phyloP scores from a whole-genome alignment of 2,113 vertebrate genomes.

The Ranitomeya variabilis region DNA sequence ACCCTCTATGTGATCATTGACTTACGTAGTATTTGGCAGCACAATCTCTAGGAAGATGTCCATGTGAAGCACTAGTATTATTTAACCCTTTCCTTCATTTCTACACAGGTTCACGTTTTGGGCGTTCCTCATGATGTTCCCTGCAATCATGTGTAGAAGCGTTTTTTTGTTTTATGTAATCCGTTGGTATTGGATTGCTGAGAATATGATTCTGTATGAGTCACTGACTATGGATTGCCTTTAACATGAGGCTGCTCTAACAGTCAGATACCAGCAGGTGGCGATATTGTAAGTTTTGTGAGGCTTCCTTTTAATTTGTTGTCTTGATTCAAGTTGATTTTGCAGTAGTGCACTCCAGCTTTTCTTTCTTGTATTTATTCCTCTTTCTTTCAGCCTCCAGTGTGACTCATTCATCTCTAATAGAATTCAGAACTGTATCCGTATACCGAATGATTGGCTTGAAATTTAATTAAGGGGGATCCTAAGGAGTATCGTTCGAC shows the following conservation, averaged over 20 bases:
- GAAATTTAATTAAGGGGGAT: conserved; percentile 40
- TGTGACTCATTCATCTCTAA: conserved; percentile 49
- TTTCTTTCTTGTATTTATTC: conserved; percentile 25
- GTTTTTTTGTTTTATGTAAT: not conserved
- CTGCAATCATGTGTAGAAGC: not conserved
- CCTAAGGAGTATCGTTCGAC: conserved; percentile 15
- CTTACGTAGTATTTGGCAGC: not conserved
- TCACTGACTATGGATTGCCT: not conserved
- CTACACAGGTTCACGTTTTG: not conserved
- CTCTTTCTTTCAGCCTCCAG: conserved; percentile 30
- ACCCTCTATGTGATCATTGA: not conserved
- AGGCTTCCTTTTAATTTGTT: not conserved
- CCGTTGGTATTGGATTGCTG: not conserved
- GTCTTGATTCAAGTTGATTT: conserved; percentile 42
- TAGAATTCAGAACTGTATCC: conserved; percentile 41
- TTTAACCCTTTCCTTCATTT: not conserved
- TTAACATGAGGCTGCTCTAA: not conserved
- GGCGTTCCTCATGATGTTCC: too few species aligned
- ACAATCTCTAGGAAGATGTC: not conserved
- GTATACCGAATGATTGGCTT: conserved; percentile 41
- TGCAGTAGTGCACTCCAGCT: conserved; percentile 24
- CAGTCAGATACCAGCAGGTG: conserved; percentile 32
- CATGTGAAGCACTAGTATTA: not conserved
- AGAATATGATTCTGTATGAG: not conserved
- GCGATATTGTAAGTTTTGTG: not conserved